These are phyloP conservation scores for Notamacropus eugenii DNA, from an alignment of 2,797 vertebrate genomes.

Conservation along the genomic window DNA sequence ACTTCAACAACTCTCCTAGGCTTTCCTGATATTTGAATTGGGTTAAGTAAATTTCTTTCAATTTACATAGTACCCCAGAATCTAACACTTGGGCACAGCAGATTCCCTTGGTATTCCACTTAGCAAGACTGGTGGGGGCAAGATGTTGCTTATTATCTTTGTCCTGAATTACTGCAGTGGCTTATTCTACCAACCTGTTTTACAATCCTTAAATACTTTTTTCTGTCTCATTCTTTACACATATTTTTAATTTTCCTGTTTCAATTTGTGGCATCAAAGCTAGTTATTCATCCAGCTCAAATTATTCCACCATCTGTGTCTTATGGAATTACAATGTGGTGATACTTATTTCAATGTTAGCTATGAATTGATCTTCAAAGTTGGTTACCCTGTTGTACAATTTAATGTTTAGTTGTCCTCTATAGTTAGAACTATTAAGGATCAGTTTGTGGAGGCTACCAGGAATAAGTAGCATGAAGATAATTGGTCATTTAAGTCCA, in stretches of 20 bases:
- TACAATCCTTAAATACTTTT: neutral
- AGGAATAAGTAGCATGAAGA: neutral
- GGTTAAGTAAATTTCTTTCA: neutral
- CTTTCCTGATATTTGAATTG: neutral
- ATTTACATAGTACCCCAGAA: neutral
- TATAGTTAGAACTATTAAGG: neutral
- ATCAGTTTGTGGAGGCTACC: neutral
- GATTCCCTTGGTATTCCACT: neutral
- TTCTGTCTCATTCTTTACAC: neutral
- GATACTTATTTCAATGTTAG: neutral
- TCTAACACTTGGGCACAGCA: neutral
- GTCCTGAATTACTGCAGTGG: neutral
- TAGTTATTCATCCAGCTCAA: neutral
- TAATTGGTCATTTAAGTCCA: neutral
- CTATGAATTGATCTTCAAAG: neutral
- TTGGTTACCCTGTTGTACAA: neutral
- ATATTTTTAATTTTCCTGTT: neutral
- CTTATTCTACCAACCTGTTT: neutral
- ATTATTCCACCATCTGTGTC: neutral
- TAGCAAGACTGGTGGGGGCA: neutral
- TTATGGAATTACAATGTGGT: neutral
- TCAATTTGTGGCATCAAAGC: neutral
- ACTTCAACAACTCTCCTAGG: neutral
- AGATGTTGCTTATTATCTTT: neutral
- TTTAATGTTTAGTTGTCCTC: neutral